Evolutionary conservation across 2,797 vertebrate genomes (phyloP), one percentile per base, ranked within the genome.

Genomic region (Sebastolobus altivelis): DNA sequence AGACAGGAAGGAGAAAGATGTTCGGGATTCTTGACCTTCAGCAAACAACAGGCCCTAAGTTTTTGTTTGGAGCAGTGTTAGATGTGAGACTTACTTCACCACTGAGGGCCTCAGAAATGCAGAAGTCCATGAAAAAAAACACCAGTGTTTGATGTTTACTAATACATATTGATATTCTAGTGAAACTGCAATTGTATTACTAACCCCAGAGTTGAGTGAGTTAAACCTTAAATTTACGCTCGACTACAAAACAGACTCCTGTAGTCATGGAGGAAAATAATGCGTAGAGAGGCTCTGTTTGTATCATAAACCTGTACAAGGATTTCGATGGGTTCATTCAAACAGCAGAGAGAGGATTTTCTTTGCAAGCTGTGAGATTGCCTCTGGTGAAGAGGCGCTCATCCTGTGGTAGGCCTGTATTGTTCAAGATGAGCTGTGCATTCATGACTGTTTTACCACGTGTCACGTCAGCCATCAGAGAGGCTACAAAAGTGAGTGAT

Each of bases 1-100:
- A 68, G 60, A 37, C 60, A 40, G 31, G 2, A 9, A 37, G 25
- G 67, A 20, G 65, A 14, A 33, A 76, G 35, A 74, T 10, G 55
- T 29, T 62, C 13, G 25, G 56, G 22, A 61, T 13, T 60, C 27
- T 22, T 60, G 75, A 80, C 81, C 46, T 49, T 37, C 33, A 25
- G 33, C 14, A n/a, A 70, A 25, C 16, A 65, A 2, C 70, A 54
- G 54, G 25, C n/a, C 14, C 2, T 1, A 20, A 59, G 25, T 25
- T 61, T 31, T 18, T 74, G 35, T 8, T 66, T 71, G 61, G 7
- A 61, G 12, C 13, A 4, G 33, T 13, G 2, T 29, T 58, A 8
- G 6, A 40, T 72, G 62, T 77, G 14, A 72, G 71, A 69, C 22
- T 59, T n/a, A 3, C 10, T 33, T 43, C 12, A 20, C 10, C 58